These are phyloP conservation scores for Drosophila ananassae DNA, from an alignment of 1,140 invertebrate species.

Conservation along the genomic window DNA sequence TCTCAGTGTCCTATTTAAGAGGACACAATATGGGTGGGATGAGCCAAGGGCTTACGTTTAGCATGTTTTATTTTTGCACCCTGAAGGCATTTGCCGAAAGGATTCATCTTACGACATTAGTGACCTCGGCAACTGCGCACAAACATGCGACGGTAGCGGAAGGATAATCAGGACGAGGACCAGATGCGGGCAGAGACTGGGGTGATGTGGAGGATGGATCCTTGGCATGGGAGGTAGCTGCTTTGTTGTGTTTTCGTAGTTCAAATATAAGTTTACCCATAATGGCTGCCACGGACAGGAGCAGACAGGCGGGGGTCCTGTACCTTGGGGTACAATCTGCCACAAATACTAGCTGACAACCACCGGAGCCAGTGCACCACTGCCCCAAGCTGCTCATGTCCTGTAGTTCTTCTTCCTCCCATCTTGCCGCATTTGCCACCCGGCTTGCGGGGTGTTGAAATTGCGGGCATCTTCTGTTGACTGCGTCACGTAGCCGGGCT, in stretches of 20 bases:
- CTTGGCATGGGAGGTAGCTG: slow-evolving; percentile 19
- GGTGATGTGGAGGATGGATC: neutral
- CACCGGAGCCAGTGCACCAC: slow-evolving; percentile 20
- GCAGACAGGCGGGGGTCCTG: slow-evolving; percentile 18
- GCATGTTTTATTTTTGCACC: slow-evolving; percentile 83
- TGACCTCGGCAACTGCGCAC: slow-evolving; percentile 81
- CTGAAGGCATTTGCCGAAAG: slow-evolving; percentile 81
- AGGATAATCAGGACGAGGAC: slow-evolving; percentile 35
- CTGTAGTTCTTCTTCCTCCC: neutral
- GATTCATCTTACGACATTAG: slow-evolving; percentile 83
- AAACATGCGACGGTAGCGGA: slow-evolving; percentile 59
- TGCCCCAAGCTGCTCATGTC: neutral
- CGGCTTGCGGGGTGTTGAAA: slow-evolving; percentile 61
- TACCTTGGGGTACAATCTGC: slow-evolving; percentile 81
- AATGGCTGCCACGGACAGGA: slow-evolving; percentile 72
- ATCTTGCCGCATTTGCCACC: slow-evolving; percentile 2
- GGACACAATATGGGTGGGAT: neutral
- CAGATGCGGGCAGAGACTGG: slow-evolving; percentile 5
- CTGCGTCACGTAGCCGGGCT: slow-evolving; percentile 63
- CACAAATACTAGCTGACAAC: slow-evolving; percentile 63
- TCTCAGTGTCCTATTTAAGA: slow-evolving; percentile 3
- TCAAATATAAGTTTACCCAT: slow-evolving; percentile 80
- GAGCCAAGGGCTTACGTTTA: slow-evolving; percentile 20
- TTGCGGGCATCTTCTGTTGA: slow-evolving; percentile 69
- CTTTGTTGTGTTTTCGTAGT: slow-evolving; percentile 76